Evolutionary conservation across 2,888 invertebrate genomes (phyloP), one percentile per base, ranked within the genome.

Genomic region (Craniophora ligustri): DNA sequence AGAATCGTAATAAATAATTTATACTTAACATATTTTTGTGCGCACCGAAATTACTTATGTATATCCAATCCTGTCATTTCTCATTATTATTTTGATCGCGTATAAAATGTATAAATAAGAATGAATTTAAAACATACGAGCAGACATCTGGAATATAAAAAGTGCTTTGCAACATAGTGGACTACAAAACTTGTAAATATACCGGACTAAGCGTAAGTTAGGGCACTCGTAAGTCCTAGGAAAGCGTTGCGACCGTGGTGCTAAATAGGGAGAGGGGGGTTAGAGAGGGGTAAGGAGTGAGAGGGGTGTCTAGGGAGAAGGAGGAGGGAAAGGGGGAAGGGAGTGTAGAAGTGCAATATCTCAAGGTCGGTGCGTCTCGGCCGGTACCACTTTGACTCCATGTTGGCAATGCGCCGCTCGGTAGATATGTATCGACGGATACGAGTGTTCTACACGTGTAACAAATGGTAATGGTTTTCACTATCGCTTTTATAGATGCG

Each of bases 351-450:
- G 80, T 90, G 89, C 86, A 86, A 81, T 77, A 74, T 84, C 79
- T 84, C 87, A 91, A 89, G 90, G 91, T 89, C 87, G 78, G 63
- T 67, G 78, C 78, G 82, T 82, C 79, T 76, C 68, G 80, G 62
- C 61, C 68, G 67, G 64, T 67, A 61, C 68, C 55, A 73, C 70
- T 69, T 61, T 64, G 64, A 60, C 71, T 72, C 61, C 55, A 39
- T 38, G 39, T 64, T 66, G 42, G 44, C 56, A 59, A 36, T 41
- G 40, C 39, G 56, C 73, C 63, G 58, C 51, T 19, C 35, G 21
- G 32, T 47, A 67, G 66, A 67, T 69, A 67, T 66, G 60, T 68
- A 71, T 64, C 66, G 67, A 56, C 35, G 18, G 6, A 35, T 68
- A 58, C 54, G 39, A 42, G 32, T 40, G 31, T 58, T 60, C 41